These are phyloP conservation scores for Pteropus rufus DNA, from an alignment of 2,797 vertebrate species.

Conservation along the genomic window DNA sequence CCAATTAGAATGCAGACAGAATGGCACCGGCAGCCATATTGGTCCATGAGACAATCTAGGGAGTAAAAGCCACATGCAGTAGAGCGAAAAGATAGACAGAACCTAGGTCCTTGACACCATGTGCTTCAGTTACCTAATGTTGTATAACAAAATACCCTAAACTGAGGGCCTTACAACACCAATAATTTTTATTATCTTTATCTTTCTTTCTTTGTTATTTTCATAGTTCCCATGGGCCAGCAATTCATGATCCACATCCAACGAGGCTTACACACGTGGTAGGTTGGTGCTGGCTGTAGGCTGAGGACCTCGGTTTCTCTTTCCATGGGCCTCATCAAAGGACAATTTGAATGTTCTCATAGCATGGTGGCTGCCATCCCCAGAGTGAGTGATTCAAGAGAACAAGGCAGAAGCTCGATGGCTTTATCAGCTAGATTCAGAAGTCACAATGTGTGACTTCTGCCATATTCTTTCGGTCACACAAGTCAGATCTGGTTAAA, in stretches of 20 bases:
- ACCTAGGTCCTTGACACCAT: not conserved
- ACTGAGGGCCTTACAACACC: not conserved
- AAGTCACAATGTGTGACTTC: not conserved
- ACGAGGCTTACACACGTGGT: not conserved
- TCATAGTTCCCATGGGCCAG: not conserved
- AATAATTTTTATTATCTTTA: not conserved
- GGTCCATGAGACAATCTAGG: not conserved
- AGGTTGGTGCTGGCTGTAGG: not conserved
- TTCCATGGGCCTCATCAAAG: not conserved
- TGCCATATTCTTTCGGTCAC: not conserved
- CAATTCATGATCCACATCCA: not conserved
- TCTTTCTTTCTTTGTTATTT: not conserved
- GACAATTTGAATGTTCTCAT: not conserved
- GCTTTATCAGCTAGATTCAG: not conserved
- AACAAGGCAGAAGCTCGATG: not conserved
- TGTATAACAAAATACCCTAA: not conserved
- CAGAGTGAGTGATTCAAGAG: not conserved
- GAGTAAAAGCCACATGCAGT: rapidly evolving
- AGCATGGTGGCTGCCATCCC: not conserved
- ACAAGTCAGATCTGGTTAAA: not conserved
- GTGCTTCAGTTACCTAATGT: not conserved
- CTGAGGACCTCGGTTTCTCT: not conserved
- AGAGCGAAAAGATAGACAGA: not conserved
- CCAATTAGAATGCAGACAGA: not conserved
- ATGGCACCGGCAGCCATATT: not conserved